Conservation (phyloP, 2,113 vertebrate genomes). For the Tachysurus vachellii region DNA sequence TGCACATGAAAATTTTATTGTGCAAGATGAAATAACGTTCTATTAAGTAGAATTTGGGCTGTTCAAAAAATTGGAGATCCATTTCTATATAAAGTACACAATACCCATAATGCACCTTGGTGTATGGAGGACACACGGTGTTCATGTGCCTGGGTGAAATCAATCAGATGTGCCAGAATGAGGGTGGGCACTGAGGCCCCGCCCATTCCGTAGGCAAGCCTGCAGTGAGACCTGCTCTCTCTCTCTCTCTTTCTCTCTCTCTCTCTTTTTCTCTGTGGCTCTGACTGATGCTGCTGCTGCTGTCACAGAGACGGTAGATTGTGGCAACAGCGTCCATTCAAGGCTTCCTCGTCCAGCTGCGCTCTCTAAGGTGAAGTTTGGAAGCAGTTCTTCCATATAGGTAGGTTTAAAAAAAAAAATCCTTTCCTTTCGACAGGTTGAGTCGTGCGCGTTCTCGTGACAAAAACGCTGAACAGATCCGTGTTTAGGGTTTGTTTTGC, state of each 20-base stretch:
- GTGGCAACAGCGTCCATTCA: background rate
- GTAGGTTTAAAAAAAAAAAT: background rate
- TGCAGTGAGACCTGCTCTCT: background rate
- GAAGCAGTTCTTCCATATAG: background rate
- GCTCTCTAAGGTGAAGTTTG: background rate
- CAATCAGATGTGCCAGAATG: background rate
- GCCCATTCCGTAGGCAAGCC: background rate
- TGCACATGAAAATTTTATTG: background rate
- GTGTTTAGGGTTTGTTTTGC: background rate
- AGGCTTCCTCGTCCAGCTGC: background rate
- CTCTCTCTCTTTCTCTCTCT: background rate
- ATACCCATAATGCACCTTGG: slow-evolving; percentile 1
- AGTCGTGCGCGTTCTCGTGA: background rate
- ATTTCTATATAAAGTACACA: background rate
- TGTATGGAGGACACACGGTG: background rate
- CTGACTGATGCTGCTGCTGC: slow-evolving; percentile 14
- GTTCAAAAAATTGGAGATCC: background rate
- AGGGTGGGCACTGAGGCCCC: background rate
- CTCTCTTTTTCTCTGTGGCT: background rate
- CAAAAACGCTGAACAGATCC: background rate
- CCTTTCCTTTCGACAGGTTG: background rate
- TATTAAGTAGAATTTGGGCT: background rate
- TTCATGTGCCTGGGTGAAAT: background rate
- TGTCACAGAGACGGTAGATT: background rate
- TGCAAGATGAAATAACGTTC: background rate